Base-by-base conservation (phyloP, 2,888 invertebrate species). In the Ditylenchus weischeri region DNA sequence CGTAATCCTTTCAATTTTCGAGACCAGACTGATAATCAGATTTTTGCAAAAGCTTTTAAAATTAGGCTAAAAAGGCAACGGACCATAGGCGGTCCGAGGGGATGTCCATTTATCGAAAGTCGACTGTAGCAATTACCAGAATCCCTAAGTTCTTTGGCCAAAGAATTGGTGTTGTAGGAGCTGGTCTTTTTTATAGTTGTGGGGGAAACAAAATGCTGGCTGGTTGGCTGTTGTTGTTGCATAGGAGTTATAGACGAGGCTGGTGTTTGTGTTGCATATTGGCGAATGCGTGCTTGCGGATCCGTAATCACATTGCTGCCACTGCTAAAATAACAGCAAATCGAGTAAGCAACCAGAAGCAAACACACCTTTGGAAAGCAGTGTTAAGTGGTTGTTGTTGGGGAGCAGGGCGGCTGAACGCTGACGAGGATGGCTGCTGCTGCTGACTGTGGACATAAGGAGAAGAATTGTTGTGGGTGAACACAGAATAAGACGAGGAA, bases 191-290 rank as follows among this genome's bases (percentile, higher is more conserved):
- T 59, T 2, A 29, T 10, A 13, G 23, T 29, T 19, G 35, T 15
- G 2, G 29, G 29, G 29, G 23, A 36, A 35, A 19, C 59, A 4
- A 13, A 13, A 13, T 5, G 38, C 36, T 59, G 19, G 59, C 23
- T 15, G 8, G 15, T 2, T 65, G 51, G 29, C 58, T 38, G 62
- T 0, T 29, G 29, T 29, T 29, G 29, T 15, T 43, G 43, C 8
- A 43, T 1, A 43, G 63, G 23, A n/a, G 29, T 29, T 29, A 75
- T n/a, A 10, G 36, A 47, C 51, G 65, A 64, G 13, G 65, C 62
- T n/a, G 74, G 77, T 36, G 74, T 74, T 57, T 72, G 61, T 10
- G 75, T 77, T 6, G 74, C 74, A 54, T 76, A 74, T 11, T 75
- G 63, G 59, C 77, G 71, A 29, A 74, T 76, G 61, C 75, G 75